phyloP scores from a whole-genome alignment of 2,113 vertebrate genomes.

The Thunnus maccoyii region DNA sequence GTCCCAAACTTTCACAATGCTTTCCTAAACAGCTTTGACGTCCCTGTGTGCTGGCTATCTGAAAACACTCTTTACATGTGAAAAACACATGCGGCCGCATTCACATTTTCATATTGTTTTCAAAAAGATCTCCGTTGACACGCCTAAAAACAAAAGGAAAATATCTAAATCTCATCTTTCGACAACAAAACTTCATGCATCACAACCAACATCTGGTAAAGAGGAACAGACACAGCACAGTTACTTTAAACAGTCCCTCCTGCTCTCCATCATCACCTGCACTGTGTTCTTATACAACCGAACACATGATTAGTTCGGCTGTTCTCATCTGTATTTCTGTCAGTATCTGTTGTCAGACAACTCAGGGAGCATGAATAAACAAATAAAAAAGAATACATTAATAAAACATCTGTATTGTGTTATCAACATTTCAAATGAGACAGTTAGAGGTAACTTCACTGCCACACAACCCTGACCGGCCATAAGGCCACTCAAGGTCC shows the following conservation, averaged over 20 bases:
- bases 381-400: too few relatives aligned
- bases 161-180: not conserved
- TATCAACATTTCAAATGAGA: too few relatives aligned
- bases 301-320: too few relatives aligned
- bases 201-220: not conserved
- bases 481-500: too few relatives aligned
- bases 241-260: too few relatives aligned
- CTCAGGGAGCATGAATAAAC: too few relatives aligned
- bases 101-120: not conserved
- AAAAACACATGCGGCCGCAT: not conserved
- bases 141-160: not conserved
- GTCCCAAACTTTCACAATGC: constrained; percentile 43
- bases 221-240: not conserved
- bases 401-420: too few relatives aligned
- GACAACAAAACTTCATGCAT: not conserved
- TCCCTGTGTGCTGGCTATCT: constrained; percentile 7
- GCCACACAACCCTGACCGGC: too few relatives aligned
- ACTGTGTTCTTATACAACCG: not conserved
- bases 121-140: not conserved
- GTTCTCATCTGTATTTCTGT: too few relatives aligned
- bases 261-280: not conserved
- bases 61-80: constrained; percentile 18
- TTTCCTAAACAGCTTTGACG: constrained; percentile 50
- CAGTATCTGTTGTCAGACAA: too few relatives aligned
- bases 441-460: too few relatives aligned